These are phyloP conservation scores for Eupelmus urozonus DNA, from an alignment of 2,888 invertebrate species.

Conservation along the genomic window DNA sequence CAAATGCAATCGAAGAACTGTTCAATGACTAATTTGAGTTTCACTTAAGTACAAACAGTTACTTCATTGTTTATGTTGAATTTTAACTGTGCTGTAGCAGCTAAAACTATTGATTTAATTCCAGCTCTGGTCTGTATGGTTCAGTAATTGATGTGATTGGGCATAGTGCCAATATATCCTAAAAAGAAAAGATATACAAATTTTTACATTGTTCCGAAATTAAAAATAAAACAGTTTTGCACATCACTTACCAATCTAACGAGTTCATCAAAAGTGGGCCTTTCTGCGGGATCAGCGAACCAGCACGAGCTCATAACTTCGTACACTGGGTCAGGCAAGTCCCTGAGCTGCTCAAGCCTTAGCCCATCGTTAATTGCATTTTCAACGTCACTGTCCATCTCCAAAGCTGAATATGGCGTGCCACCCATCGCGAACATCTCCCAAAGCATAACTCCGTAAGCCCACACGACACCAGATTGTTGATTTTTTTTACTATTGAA, in stretches of 20 bases:
- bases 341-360: constrained; percentile 85
- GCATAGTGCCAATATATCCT: constrained; percentile 75
- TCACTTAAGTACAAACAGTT: constrained; percentile 45
- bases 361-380: constrained; percentile 82
- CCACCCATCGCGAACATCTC: constrained; percentile 89
- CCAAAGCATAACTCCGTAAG: constrained; percentile 90
- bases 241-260: constrained; percentile 74
- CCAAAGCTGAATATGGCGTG: constrained; percentile 87
- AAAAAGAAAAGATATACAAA: constrained; percentile 57
- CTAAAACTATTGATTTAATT: constrained; percentile 64
- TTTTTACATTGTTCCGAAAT: no score
- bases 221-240: no score
- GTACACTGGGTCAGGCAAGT: constrained; percentile 88
- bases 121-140: constrained; percentile 73
- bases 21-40: constrained; percentile 43
- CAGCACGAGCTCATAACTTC: constrained; percentile 91
- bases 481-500: constrained; percentile 83
- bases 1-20: constrained; percentile 42
- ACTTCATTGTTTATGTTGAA: constrained; percentile 1
- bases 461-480: constrained; percentile 90
- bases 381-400: constrained; percentile 80
- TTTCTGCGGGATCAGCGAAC: constrained; percentile 89
- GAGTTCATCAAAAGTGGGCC: constrained; percentile 85
- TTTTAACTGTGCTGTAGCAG: neutral
- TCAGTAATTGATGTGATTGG: constrained; percentile 76